phyloP scores from a whole-genome alignment of 1,140 invertebrate genomes.

The Asobara japonica region DNA sequence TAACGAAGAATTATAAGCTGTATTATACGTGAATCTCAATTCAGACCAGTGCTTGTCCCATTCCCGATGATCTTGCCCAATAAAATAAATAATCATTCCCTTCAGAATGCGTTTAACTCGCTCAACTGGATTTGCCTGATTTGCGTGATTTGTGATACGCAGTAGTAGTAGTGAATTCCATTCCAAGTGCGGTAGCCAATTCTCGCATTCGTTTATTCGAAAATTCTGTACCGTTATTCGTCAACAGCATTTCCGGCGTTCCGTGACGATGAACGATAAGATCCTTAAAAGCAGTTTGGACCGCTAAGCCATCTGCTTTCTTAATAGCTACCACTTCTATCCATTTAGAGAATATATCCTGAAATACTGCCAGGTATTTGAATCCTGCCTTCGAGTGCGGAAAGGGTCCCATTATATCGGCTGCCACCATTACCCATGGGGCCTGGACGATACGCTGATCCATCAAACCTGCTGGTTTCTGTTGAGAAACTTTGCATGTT shows the following conservation, averaged over 20 bases:
- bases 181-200: background rate
- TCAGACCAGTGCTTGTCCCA: background rate
- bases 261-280: background rate
- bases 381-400: slow-evolving; percentile 50
- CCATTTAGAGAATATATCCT: slow-evolving; percentile 57
- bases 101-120: background rate
- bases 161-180: background rate
- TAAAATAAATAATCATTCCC: background rate
- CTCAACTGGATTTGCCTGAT: background rate
- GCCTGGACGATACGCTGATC: slow-evolving; percentile 36
- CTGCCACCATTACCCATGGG: slow-evolving; percentile 56
- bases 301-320: background rate
- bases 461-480: slow-evolving; percentile 49
- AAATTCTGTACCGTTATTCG: background rate
- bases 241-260: background rate
- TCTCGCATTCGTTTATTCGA: background rate
- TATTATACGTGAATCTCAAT: background rate
- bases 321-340: slow-evolving; percentile 35
- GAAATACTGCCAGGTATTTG: slow-evolving; percentile 53
- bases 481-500: slow-evolving; percentile 46
- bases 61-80: background rate
- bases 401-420: slow-evolving; percentile 60
- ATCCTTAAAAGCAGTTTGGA: background rate
- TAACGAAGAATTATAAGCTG: background rate
- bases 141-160: background rate